A percentile compares a stretch with the other conserved stretches of the same genome.
phyloP scores from a whole-genome alignment of 2,888 invertebrate species.

The Eupeodes luniger region DNA sequence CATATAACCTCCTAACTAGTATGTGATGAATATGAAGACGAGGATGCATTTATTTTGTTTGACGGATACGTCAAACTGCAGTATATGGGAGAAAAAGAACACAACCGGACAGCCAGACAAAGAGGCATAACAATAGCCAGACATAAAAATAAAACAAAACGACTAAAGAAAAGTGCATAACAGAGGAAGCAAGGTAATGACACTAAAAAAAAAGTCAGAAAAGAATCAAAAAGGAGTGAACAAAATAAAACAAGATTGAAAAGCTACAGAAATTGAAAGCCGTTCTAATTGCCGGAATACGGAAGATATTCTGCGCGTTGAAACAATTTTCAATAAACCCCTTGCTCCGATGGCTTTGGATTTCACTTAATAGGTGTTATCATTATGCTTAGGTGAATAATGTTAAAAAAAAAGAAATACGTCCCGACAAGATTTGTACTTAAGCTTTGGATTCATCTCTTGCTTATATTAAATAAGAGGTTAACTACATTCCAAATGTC shows the following conservation, averaged over 20 bases:
- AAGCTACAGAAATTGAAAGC: constrained; percentile 22
- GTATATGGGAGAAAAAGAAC: constrained; percentile 35
- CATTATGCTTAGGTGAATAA: not conserved
- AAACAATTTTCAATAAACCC: not conserved
- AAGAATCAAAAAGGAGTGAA: not conserved
- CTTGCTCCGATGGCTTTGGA: not conserved
- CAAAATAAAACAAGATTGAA: not conserved
- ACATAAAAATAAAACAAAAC: constrained; percentile 21
- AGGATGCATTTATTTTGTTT: constrained; percentile 34
- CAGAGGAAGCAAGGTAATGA: constrained; percentile 37
- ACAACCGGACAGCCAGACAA: constrained; percentile 48
- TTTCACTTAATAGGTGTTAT: not conserved
- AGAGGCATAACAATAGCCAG: constrained; percentile 52
- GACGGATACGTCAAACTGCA: constrained; percentile 51
- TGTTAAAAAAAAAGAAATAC: not conserved
- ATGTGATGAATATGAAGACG: not conserved
- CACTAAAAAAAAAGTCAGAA: constrained; percentile 7
- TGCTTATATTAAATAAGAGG: too few relatives aligned
- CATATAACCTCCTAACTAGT: not conserved
- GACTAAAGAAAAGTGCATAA: constrained; percentile 17
- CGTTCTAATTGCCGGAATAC: constrained; percentile 11
- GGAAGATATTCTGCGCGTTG: constrained; percentile 1
- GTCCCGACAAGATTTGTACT: not conserved
- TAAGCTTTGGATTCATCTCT: too few relatives aligned
- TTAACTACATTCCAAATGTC: too few relatives aligned